Percentiles rank a stretch among this genome's conserved stretches.
Evolutionary conservation across 2,888 invertebrate genomes (phyloP).

Genomic region (Hoplodrina ambigua): DNA sequence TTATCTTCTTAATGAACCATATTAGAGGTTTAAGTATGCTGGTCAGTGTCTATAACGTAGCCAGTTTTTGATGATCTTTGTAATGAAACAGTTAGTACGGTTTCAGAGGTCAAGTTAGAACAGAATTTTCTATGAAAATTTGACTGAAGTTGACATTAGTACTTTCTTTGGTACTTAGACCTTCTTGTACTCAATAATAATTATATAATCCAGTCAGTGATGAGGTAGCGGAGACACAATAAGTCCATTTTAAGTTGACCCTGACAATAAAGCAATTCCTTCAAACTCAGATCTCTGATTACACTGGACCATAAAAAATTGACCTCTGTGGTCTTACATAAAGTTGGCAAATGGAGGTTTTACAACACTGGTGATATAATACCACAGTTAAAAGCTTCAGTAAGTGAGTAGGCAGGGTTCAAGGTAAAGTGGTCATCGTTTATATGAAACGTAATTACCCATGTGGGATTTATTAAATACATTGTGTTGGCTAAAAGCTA

Average conservation of each 20-base stretch:
- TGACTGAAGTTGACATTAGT: neutral
- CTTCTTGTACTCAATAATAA: neutral
- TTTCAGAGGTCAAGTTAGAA: constrained; percentile 1
- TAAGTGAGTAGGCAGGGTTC: constrained; percentile 48
- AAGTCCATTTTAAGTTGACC: constrained; percentile 3
- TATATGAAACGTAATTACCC: constrained; percentile 58
- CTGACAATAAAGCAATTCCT: neutral
- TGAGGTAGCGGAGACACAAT: too few relatives aligned
- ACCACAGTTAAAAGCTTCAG: constrained; percentile 37
- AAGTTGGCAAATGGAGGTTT: neutral
- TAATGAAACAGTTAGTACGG: neutral
- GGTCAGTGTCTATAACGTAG: neutral
- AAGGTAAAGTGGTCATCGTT: constrained; percentile 55
- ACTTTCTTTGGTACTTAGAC: neutral
- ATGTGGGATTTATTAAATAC: constrained; percentile 61
- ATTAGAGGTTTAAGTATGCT: neutral
- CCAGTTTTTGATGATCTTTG: neutral
- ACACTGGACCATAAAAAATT: neutral
- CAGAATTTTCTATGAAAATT: neutral
- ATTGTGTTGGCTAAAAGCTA: constrained; percentile 60
- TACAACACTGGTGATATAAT: neutral
- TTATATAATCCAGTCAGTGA: too few relatives aligned
- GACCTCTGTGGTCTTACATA: neutral
- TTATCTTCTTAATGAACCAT: neutral
- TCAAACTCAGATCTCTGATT: neutral